Percentiles rank a stretch among this genome's conserved stretches.
phyloP scores from a whole-genome alignment of 2,113 vertebrate species.

The Aythya baeri region DNA sequence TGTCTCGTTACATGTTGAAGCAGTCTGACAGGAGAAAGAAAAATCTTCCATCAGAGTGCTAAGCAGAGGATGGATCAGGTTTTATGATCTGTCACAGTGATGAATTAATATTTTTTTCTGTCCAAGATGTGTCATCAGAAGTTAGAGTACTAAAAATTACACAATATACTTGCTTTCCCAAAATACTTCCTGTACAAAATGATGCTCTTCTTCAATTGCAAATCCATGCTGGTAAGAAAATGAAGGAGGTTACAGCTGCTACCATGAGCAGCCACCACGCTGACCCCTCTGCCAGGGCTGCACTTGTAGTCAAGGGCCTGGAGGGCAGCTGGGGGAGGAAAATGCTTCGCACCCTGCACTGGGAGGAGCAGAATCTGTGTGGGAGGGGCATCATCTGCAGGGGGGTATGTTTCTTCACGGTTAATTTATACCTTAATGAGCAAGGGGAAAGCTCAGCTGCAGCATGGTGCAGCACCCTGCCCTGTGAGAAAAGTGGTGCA shows the following conservation, averaged over 20 bases:
- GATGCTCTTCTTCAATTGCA: background rate
- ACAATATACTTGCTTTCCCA: background rate
- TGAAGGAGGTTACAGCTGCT: rapidly evolving
- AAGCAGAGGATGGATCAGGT: background rate
- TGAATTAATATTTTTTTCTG: background rate
- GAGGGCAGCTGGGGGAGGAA: rapidly evolving
- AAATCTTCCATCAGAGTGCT: background rate
- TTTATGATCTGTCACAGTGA: rapidly evolving
- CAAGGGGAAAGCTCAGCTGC: background rate
- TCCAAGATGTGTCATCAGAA: background rate
- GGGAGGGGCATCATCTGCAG: background rate
- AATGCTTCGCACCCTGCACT: background rate
- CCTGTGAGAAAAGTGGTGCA: rapidly evolving
- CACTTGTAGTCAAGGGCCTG: rapidly evolving
- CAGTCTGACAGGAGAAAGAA: background rate
- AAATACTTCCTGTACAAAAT: background rate
- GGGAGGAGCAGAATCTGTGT: background rate
- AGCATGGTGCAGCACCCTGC: rapidly evolving
- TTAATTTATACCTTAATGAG: background rate
- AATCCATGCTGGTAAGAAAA: background rate
- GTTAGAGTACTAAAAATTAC: background rate
- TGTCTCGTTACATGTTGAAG: background rate
- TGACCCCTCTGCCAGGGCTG: background rate
- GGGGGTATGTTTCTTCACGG: background rate
- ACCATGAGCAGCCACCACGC: rapidly evolving